Evolutionary conservation across 2,113 vertebrate species (phyloP), one percentile per base, ranked within the genome.

Genomic region (Camelus dromedarius): DNA sequence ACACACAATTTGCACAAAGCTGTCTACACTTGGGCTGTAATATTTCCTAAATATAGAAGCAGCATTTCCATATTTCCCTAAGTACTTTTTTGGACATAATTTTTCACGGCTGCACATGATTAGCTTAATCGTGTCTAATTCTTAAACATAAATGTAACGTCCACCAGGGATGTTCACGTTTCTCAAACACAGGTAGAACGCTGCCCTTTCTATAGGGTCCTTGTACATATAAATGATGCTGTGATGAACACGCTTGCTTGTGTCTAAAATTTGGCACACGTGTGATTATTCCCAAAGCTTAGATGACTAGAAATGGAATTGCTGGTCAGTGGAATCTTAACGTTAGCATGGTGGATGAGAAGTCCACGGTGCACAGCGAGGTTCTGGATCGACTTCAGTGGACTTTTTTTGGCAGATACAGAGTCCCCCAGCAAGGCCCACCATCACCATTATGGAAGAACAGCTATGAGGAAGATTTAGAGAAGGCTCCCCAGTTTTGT

Each of bases 11-110:
- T 12, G 24, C 46, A n/a, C 8, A 30, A 30, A 19, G 24, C 5
- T 32, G 3, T n/a, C 66, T 52, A 12, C 19, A 64, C 30, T 52
- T 66, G 46, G 20, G 30, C 54, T 67, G 8, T 4, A 35, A 9
- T 64, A n/a, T 62, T 77, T 87, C 30, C n/a, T 62, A 82, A 82
- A 91, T 87, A 64, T 18, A 56, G 22, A 35, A 10, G 81, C 66
- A 64, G 58, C 9, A 77, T 52, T 73, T 83, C 6, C 16, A 18
- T 10, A 79, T 1, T 46, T 6, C 26, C 20, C 6, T 50, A 46
- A 79, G 54, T 89, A 19, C 75, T 54, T 60, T 38, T 80, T 24
- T 22, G 42, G 8, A 22, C 8, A 72, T 20, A 46, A n/a, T 60
- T 73, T 58, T 18, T n/a, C 54, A 70, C 6, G 46, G 77, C 9